Conservation (phyloP, 2,888 invertebrate species). For the Xanthia togata region DNA sequence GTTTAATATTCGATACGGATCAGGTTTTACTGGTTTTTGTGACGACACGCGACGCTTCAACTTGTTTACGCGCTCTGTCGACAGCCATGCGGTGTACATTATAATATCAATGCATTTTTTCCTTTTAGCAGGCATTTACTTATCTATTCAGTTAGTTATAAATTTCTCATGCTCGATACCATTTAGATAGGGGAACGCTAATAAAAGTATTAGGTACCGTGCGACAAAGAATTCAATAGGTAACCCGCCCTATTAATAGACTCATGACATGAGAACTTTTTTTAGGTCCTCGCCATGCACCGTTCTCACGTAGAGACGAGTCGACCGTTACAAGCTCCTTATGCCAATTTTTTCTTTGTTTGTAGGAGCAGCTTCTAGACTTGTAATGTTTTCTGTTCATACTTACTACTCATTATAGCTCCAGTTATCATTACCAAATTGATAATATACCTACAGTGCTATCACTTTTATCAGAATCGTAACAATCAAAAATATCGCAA, state of each 20-base stretch:
- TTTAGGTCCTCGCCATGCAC: slow-evolving; percentile 47
- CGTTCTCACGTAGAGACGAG: slow-evolving; percentile 55
- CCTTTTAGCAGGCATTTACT: slow-evolving; percentile 8
- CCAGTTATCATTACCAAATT: slow-evolving; percentile 12
- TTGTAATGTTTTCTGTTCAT: slow-evolving; percentile 11
- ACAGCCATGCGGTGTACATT: slow-evolving; percentile 41
- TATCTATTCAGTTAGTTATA: slow-evolving; percentile 27
- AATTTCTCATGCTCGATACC: slow-evolving; percentile 31
- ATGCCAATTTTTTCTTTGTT: slow-evolving; percentile 26
- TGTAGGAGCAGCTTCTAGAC: not conserved
- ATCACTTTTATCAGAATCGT: slow-evolving; percentile 30
- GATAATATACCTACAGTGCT: slow-evolving; percentile 24
- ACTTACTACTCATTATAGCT: not conserved
- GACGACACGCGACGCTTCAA: slow-evolving; percentile 57
- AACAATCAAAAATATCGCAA: slow-evolving; percentile 30
- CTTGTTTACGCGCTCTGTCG: slow-evolving; percentile 50
- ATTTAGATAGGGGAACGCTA: slow-evolving; percentile 41
- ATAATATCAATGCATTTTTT: slow-evolving; percentile 51
- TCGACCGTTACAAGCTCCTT: slow-evolving; percentile 48
- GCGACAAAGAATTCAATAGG: slow-evolving; percentile 40
- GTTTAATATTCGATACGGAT: slow-evolving; percentile 64
- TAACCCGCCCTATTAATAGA: slow-evolving; percentile 59
- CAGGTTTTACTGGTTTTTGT: slow-evolving; percentile 62
- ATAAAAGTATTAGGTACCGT: slow-evolving; percentile 37
- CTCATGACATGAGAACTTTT: slow-evolving; percentile 55